These are phyloP conservation scores for Hylaeus anthracinus DNA, from an alignment of 1,140 invertebrate genomes.

Conservation along the genomic window DNA sequence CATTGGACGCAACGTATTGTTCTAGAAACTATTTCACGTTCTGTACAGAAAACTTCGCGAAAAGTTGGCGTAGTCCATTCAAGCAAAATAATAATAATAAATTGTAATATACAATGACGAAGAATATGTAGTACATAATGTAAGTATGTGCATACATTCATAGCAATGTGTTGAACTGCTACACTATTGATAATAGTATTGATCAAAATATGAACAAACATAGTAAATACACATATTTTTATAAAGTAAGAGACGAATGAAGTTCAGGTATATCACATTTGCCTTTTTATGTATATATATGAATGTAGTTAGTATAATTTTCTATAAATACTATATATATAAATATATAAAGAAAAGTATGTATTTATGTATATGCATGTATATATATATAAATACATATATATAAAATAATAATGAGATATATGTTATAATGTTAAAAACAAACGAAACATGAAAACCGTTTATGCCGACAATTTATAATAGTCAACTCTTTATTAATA, in stretches of 20 bases:
- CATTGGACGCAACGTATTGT: conserved; percentile 55
- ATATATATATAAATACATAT: conserved; percentile 66
- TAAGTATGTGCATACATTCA: conserved; percentile 67
- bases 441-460: conserved; percentile 45
- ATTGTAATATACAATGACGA: conserved; percentile 53
- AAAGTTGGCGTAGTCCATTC: conserved; percentile 51
- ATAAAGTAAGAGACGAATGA: conserved; percentile 70
- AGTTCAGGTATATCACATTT: conserved; percentile 80
- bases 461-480: conserved; percentile 66
- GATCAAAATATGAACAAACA: conserved; percentile 60
- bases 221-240: conserved; percentile 75
- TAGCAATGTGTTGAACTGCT: conserved; percentile 63
- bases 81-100: conserved; percentile 45
- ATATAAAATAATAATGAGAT: conserved; percentile 60
- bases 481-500: conserved; percentile 68
- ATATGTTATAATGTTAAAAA: conserved; percentile 67
- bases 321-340: conserved; percentile 74
- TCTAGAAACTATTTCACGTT: conserved; percentile 48
- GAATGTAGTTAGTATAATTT: conserved; percentile 79
- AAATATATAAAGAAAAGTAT: conserved; percentile 58
- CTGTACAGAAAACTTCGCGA: conserved; percentile 40
- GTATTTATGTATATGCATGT: conserved; percentile 57
- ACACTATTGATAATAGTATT: conserved; percentile 64
- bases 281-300: conserved; percentile 81
- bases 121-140: conserved; percentile 38